Evolutionary conservation across 2,113 vertebrate species (phyloP), one percentile per base, ranked within the genome.

Genomic region (Dolichallabes microphthalmus): DNA sequence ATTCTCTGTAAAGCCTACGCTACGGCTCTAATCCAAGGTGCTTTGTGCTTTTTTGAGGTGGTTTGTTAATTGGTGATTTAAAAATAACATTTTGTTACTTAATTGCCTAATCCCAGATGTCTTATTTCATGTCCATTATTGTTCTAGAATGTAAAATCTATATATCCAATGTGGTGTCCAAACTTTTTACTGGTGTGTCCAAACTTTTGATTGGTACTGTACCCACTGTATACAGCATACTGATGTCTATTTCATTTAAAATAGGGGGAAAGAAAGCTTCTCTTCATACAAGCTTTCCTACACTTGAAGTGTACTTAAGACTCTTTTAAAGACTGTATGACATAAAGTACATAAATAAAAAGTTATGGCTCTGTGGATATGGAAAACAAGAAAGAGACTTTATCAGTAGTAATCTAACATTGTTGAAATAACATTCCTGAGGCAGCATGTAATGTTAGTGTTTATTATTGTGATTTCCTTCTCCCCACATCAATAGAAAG

Each of bases 401-500:
- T 35, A 77, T 76, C 25, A 77, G 15, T 57, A 14, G 15, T 55
- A 74, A 83, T 39, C 82, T 60, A 71, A 50, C 52, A 58, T 50
- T 75, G 39, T 45, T 64, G 57, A 78, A 66, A 27, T 55, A 22
- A 77, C 60, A 77, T 84, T 66, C 61, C 71, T 25, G 20, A 55
- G 50, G 60, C 19, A 76, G 71, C 39, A 32, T 64, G 75, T 57
- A 45, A 39, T 52, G 71, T 77, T 77, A 39, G 20, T 52, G 82
- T 84, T 76, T 77, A 63, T 53, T 55, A 53, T 85, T 85, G 32
- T 68, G 61, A 78, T 68, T 78, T 57, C 50, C 83, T 76, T 45
- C 57, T 63, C 4, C 35, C 25, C 25, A 61, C 73, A 52, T 77
- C 60, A 27, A 39, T 68, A 58, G 22, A 77, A 77, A 77, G 0